Evolutionary conservation across 2,888 invertebrate genomes (phyloP), one percentile per base, ranked within the genome.

Genomic region (Aromia moschata): DNA sequence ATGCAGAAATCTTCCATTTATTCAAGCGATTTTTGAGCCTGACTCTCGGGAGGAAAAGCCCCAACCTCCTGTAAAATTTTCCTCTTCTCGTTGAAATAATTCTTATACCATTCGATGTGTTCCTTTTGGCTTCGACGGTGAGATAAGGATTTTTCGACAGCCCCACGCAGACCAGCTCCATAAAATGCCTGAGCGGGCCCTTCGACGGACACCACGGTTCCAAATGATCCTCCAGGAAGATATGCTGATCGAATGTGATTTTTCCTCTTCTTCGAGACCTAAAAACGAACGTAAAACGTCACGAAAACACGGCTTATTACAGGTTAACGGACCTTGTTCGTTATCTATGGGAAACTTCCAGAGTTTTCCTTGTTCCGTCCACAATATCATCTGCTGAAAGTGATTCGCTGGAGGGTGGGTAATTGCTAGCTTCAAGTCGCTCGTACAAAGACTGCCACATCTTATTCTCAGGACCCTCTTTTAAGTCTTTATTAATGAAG

Each of bases 341-440:
- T 99, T 99, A 79, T 99, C 86, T 62, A 99, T 95, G 1, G 99
- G 99, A 78, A 97, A 99, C 67, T 90, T 88, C 98, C 98, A 99
- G 10, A 98, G 80, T 81, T 96, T 97, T 37, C 95, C 96, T 78
- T 95, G 89, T 54, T 95, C 89, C 0, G 98, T 98, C 97, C 96
- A 97, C 49, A 87, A 77, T 43, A 93, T 91, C 89, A 96, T 90
- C 81, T 98, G 94, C 79, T 98, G 92, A 79, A 94, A 97, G 74
- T 91, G 90, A 82, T 98, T 98, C 5, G 84, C 78, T 0, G 96
- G 94, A 0, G 93, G 89, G 77, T 90, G 90, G 0, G 87, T 84
- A 0, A 87, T 83, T 0, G 87, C 82, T 52, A 90, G 70, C 60
- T 86, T 82, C n/a, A 94, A 73, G 73, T 94, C 91, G 84, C 60